Evolutionary conservation across 2,113 vertebrate species (phyloP), one percentile per base, ranked within the genome.

Genomic region (Choloepus hoffmanni): DNA sequence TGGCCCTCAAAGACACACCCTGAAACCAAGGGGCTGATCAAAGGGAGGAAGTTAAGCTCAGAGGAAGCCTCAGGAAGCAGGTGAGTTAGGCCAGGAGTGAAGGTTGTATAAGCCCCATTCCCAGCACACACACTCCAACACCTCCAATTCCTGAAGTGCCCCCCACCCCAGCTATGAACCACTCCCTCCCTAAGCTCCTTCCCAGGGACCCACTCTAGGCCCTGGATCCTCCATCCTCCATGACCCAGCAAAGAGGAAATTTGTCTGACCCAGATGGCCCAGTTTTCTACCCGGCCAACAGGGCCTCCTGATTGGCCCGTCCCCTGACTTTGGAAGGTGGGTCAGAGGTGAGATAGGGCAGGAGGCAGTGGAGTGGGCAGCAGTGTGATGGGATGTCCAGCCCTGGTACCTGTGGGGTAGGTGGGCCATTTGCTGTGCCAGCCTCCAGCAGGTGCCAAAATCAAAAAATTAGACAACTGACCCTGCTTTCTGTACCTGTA

Each of bases 401-500:
- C 89, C 96, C 93, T 83, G 24, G 86, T 90, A 90, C 94, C 93
- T 81, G 94, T 95, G 83, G 95, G 92, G 86, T 82, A 23, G 97
- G 85, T 48, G 85, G 92, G 95, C 86, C 65, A 92, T 95, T 89
- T 96, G 65, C 4, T 0, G 4, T 93, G 97, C 96, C 94, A 96
- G 96, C 95, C 93, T 63, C 92, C 96, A 96, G 97, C 85, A 88
- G 78, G 83, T 65, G 33, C 91, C 97, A 96, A 95, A 96, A 97
- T 97, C 98, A 97, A 84, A 62, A 67, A 89, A 85, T 83, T 12
- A 81, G 92, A 4, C 79, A 67, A 95, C 40, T 36, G 95, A 91
- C 94, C 95, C 87, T 43, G 82, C 93, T 97, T 33, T 95, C 97
- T 97, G 88, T 93, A 97, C 48, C 92, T 90, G 90, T 97, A 93